phyloP scores from a whole-genome alignment of 1,140 invertebrate species.

The Tetramorium alpestre region DNA sequence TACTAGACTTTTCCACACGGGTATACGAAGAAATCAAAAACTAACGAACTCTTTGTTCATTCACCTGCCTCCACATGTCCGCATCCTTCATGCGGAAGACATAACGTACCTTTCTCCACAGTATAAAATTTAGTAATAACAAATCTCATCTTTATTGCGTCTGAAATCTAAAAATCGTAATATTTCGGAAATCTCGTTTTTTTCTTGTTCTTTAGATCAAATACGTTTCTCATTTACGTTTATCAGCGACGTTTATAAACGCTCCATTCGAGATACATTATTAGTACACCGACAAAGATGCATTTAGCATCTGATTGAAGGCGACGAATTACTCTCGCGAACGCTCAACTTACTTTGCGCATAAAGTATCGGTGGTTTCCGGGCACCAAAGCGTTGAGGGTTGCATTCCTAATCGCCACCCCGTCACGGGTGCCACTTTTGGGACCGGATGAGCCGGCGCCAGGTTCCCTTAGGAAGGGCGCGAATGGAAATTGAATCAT shows the following conservation, averaged over 20 bases:
- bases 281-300: not conserved
- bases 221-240: not conserved
- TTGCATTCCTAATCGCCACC: conserved; percentile 44
- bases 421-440: conserved; percentile 8
- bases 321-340: conserved; percentile 22
- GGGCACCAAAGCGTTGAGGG: not conserved
- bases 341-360: conserved; percentile 15
- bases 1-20: too few species aligned
- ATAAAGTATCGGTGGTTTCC: conserved; percentile 49
- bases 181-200: not conserved
- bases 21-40: too few species aligned
- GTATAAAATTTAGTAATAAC: not conserved
- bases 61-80: too few species aligned
- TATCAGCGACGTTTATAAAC: not conserved
- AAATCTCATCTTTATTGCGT: not conserved
- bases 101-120: too few species aligned
- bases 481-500: conserved; percentile 70
- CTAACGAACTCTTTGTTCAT: too few species aligned
- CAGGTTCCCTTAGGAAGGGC: conserved; percentile 8
- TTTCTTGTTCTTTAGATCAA: not conserved
- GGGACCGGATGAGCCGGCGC: conserved; percentile 29
- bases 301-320: not conserved
- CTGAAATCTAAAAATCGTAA: not conserved
- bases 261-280: not conserved
- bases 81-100: too few species aligned